Base-by-base conservation (phyloP, 2,797 vertebrate genomes). In the Alfaro cultratus region DNA sequence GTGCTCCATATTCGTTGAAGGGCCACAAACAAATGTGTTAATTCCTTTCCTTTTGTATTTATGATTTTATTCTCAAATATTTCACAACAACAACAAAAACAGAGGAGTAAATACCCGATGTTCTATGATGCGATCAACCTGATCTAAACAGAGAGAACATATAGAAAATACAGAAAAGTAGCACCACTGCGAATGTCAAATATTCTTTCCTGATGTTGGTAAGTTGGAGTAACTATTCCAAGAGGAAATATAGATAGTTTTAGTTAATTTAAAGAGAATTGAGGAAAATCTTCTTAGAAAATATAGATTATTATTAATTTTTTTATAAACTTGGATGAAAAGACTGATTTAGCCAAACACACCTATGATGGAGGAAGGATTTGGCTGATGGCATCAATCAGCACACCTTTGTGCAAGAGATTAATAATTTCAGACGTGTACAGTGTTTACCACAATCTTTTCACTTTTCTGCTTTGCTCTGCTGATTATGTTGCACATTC, bases 401-500 rank as follows among this genome's bases (percentile, higher is more conserved):
- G 39, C 67, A 70, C 67, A 70, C 67, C 67, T 70, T 43, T 70
- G 67, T 70, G 67, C 39, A 70, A 70, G 39, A 70, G 26, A 43
- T 70, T 70, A 70, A 43, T 70, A 70, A 70, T 70, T 70, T 70
- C 41, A 70, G 67, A 73, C 13, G 7, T n/a, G 39, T 43, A 13
- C 39, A 43, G 21, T 70, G 23, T 43, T 70, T 26, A 70, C 67
- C 39, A 70, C 21, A 74, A 67, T 83, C 67, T 86, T 83, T 88
- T 80, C 74, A 83, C 76, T 81, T 77, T 53, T 47, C 70, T 49
- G 41, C 47, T 47, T 82, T 81, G 53, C 88, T 80, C 75, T 89
- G 91, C n/a, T 45, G 36, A 76, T 81, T 84, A 70, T 70, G 39
- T 43, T 79, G 75, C 76, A 78, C 68, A 49, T 89, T 91, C 81